Conservation (phyloP, 2,888 invertebrate species). For the Mythimna albipuncta region DNA sequence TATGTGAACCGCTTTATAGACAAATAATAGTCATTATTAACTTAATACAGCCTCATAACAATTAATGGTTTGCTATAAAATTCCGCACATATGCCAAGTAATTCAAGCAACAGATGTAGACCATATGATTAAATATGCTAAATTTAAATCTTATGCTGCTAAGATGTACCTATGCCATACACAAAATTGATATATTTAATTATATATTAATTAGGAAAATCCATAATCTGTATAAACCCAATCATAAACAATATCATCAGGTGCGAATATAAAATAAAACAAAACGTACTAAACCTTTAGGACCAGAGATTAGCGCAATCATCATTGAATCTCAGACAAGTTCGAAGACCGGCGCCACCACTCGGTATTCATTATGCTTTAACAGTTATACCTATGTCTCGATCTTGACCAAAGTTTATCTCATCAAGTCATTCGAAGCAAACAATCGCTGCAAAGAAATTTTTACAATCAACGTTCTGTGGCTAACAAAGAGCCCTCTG, state of each 20-base stretch:
- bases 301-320: background rate
- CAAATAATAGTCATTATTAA: no score
- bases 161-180: background rate
- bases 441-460: constrained; percentile 15
- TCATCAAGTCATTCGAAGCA: constrained; percentile 3
- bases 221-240: background rate
- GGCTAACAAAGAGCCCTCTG: background rate
- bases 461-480: background rate
- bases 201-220: background rate
- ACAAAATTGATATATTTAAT: background rate
- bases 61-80: background rate
- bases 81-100: background rate
- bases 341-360: background rate
- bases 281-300: background rate
- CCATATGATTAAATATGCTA: background rate
- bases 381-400: background rate
- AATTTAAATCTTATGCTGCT: background rate
- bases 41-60: background rate
- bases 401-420: background rate
- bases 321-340: background rate
- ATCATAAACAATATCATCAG: no score
- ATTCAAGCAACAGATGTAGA: constrained; percentile 19
- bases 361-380: background rate
- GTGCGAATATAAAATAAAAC: background rate
- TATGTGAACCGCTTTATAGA: background rate